phyloP scores from a whole-genome alignment of 2,113 vertebrate genomes.

The Perca schrenkii region DNA sequence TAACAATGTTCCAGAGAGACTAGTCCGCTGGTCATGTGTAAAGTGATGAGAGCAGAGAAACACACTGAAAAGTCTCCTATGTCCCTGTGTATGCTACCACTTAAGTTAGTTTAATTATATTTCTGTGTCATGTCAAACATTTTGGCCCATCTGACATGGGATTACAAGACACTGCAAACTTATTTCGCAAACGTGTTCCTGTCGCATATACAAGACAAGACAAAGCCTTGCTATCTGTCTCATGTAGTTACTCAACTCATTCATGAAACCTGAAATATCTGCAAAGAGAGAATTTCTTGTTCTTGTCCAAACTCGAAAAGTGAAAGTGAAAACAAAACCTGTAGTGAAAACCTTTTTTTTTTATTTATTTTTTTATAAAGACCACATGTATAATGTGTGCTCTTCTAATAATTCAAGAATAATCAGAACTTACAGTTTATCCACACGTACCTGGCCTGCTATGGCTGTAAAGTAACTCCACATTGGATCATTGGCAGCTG shows the following conservation, averaged over 20 bases:
- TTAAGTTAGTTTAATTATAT: no score
- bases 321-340: slow-evolving; percentile 1
- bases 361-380: neutral
- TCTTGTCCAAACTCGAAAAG: neutral
- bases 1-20: neutral
- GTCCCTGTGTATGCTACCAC: neutral
- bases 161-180: no score
- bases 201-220: neutral
- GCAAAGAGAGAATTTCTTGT: neutral
- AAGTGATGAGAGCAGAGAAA: neutral
- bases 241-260: no score
- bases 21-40: neutral
- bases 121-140: no score
- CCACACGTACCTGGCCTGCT: slow-evolving; percentile 86
- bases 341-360: neutral
- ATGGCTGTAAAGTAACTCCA: slow-evolving; percentile 89
- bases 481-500: slow-evolving; percentile 84
- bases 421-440: neutral
- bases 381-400: neutral
- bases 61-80: neutral
- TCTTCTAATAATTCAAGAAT: neutral
- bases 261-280: neutral
- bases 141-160: no score
- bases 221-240: neutral
- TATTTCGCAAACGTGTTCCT: no score